Evolutionary conservation across 2,797 vertebrate genomes (phyloP).

Genomic region (Avahi laniger): DNA sequence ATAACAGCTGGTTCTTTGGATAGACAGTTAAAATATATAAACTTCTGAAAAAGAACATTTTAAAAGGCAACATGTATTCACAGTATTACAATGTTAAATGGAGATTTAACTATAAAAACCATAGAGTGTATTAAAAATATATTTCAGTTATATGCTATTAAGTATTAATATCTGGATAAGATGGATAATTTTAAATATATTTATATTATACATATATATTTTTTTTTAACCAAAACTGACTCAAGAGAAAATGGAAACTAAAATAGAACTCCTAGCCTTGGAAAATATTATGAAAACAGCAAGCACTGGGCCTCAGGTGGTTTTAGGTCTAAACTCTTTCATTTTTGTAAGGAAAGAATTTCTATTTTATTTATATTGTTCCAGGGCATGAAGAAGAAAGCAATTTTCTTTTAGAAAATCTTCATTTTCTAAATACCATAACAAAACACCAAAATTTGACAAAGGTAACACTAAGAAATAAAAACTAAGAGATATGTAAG

Average conservation of each 20-base stretch:
- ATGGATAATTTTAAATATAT: not conserved
- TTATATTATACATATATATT: not conserved
- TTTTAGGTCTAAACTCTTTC: not conserved
- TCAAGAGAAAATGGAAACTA: not conserved
- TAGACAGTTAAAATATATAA: not conserved
- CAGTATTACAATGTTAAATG: not conserved
- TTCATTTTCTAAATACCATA: not conserved
- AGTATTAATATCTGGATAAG: slow-evolving; percentile 3
- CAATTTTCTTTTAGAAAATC: not conserved
- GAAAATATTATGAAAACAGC: not conserved
- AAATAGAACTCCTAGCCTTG: not conserved
- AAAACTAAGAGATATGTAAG: not conserved
- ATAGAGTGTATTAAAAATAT: not conserved
- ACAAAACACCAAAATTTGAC: not conserved
- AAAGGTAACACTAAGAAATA: not conserved
- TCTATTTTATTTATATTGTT: not conserved
- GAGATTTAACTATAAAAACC: not conserved
- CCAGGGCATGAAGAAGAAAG: not conserved
- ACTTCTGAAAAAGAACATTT: not conserved
- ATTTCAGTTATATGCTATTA: not conserved
- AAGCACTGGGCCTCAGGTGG: not conserved
- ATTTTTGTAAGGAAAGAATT: not conserved
- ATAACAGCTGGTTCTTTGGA: not conserved
- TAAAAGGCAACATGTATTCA: not conserved
- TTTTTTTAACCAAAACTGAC: not conserved